Evolutionary conservation across 1,140 invertebrate genomes (phyloP), one percentile per base, ranked within the genome.

Genomic region (Drosophila subobscura): DNA sequence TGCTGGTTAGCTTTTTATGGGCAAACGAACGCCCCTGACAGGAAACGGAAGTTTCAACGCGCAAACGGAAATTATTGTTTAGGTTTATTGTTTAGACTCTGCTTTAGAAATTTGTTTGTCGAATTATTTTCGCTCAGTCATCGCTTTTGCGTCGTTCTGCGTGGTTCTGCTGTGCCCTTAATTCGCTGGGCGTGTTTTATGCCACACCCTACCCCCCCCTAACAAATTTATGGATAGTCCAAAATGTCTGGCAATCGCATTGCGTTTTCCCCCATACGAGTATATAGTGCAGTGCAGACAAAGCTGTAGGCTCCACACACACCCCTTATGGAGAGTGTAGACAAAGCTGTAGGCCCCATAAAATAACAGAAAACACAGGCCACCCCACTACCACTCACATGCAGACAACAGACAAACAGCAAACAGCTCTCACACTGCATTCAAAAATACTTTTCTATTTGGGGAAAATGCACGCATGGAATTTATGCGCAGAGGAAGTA

Each of bases 1-100:
- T 55, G 52, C 52, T 47, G 46, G 54, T 46, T 60, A n/a, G 71
- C 59, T 78, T 78, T 77, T 81, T 81, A 77, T 72, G 57, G 53
- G 45, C 60, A 72, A 59, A 12, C 50, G 41, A 29, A 55, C 56
- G 55, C 45, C 45, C 47, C 60, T 79, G 75, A 84, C 79, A 83
- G 79, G 81, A 86, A 86, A 53, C 81, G 81, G 81, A 86, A 86
- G 81, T 86, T 86, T 86, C 81, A 86, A 78, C 77, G 81, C 77
- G 60, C 77, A 61, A 60, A 70, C 81, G 81, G 81, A 86, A 86
- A 86, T 86, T 86, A 86, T 86, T 86, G 81, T 86, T 86, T 80
- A 86, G 81, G 77, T 65, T 80, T 86, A 86, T 86, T 86, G 81
- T 86, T 86, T 81, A 60, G 81, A 86, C 81, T 1, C 33, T 86